These are phyloP conservation scores for Mesochorus sp. DNA, from an alignment of 2,888 invertebrate genomes.

Conservation along the genomic window DNA sequence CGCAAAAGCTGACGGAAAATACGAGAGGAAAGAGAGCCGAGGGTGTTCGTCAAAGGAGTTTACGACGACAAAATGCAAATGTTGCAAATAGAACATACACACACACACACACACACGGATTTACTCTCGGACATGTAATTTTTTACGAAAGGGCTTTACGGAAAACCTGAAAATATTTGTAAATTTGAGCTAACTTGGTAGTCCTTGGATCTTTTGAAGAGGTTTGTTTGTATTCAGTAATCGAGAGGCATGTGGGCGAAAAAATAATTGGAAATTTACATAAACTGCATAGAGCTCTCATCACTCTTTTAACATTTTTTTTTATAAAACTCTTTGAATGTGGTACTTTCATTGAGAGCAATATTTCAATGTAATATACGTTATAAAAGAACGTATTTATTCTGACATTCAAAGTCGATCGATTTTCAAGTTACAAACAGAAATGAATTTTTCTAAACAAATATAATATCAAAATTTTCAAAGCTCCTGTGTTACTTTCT, in stretches of 20 bases:
- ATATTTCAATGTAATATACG: no score
- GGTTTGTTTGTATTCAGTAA: no score
- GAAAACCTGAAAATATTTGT: no score
- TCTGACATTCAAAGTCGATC: no score
- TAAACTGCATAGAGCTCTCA: neutral
- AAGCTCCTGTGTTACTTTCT: no score
- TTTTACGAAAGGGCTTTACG: neutral
- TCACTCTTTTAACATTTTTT: neutral
- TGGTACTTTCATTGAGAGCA: neutral
- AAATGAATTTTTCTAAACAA: no score
- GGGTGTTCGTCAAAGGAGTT: slow-evolving; percentile 39
- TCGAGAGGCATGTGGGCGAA: neutral
- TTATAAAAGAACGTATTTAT: no score
- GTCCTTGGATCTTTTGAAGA: no score
- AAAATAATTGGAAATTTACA: neutral
- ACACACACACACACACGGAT: neutral
- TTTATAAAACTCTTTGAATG: neutral
- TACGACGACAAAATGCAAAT: slow-evolving; percentile 10
- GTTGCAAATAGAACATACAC: no score
- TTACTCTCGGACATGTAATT: neutral
- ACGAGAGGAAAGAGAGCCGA: neutral
- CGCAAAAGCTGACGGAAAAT: slow-evolving; percentile 33
- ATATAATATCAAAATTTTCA: no score
- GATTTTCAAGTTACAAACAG: no score
- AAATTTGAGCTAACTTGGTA: no score